Percentiles rank a stretch among this genome's conserved stretches.
Evolutionary conservation across 2,888 invertebrate species (phyloP).

Genomic region (Lithophane ornitopus): DNA sequence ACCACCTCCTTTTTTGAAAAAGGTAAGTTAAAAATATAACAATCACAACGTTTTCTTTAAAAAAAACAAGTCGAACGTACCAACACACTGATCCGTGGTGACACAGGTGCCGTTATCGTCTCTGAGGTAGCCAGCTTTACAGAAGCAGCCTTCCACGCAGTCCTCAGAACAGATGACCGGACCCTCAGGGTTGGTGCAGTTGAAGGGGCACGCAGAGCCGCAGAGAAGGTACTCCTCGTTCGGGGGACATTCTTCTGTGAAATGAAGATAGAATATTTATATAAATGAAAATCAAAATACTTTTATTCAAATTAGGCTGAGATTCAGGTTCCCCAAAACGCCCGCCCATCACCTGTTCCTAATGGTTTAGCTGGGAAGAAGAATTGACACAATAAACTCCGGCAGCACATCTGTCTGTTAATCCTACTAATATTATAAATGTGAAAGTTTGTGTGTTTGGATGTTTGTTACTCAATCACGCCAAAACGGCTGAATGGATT

Average conservation of each 20-base stretch:
- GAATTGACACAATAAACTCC: too few species aligned
- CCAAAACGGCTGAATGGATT: too few species aligned
- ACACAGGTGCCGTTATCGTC: conserved; percentile 84
- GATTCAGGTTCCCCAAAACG: too few species aligned
- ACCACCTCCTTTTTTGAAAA: background rate
- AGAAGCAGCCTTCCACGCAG: conserved; percentile 87
- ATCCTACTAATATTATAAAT: too few species aligned
- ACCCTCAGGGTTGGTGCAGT: conserved; percentile 80
- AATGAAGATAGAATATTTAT: background rate
- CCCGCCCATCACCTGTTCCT: too few species aligned
- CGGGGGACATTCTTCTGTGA: conserved; percentile 82
- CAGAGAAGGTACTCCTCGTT: conserved; percentile 86
- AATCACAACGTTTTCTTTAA: too few species aligned
- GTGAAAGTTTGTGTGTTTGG: too few species aligned
- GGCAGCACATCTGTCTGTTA: too few species aligned
- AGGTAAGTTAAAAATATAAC: background rate
- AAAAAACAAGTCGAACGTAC: conserved; percentile 33
- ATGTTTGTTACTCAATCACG: too few species aligned
- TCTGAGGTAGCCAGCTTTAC: conserved; percentile 81
- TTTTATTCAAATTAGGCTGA: too few species aligned
- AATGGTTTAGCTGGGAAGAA: too few species aligned
- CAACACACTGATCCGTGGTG: conserved; percentile 78
- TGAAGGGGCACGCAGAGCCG: conserved; percentile 83
- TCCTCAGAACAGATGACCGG: conserved; percentile 78
- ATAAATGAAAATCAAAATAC: too few species aligned